phyloP scores from a whole-genome alignment of 2,113 vertebrate genomes.

The Paramisgurnus dabryanus region DNA sequence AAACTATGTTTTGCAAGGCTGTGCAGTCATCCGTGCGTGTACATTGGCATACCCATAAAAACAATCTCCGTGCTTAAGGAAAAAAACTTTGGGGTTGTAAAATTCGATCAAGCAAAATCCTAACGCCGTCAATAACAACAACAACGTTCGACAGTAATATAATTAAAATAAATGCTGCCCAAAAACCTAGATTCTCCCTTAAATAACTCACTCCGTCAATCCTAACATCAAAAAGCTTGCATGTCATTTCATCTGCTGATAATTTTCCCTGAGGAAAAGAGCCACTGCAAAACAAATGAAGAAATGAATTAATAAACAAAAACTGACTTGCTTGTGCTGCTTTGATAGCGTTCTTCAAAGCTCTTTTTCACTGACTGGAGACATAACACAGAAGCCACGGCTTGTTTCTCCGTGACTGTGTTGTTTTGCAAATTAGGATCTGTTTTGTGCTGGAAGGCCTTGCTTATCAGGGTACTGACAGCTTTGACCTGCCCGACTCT shows the following conservation, averaged over 20 bases:
- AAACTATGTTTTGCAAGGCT: no score
- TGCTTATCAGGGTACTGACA: conserved; percentile 10
- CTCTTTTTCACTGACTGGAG: conserved; percentile 7
- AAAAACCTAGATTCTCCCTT: background rate
- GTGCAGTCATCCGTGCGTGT: no score
- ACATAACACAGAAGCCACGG: conserved; percentile 19
- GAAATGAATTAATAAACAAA: conserved; percentile 43
- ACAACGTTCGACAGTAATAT: background rate
- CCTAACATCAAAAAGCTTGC: conserved; percentile 4
- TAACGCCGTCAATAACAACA: background rate
- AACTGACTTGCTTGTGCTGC: conserved; percentile 3
- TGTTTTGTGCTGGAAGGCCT: background rate
- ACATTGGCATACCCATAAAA: no score
- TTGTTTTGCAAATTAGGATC: conserved; percentile 15
- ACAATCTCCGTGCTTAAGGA: no score
- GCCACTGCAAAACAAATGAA: conserved; percentile 28
- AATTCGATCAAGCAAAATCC: background rate
- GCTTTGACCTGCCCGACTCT: background rate
- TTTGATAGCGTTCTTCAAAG: conserved; percentile 51
- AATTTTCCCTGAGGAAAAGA: background rate
- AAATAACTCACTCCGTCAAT: conserved; percentile 2
- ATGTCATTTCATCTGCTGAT: conserved; percentile 41
- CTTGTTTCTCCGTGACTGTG: conserved; percentile 26
- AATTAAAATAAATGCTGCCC: background rate
- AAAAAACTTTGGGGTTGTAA: no score